phyloP scores from a whole-genome alignment of 2,797 vertebrate species.

The Sebastes steindachneri region DNA sequence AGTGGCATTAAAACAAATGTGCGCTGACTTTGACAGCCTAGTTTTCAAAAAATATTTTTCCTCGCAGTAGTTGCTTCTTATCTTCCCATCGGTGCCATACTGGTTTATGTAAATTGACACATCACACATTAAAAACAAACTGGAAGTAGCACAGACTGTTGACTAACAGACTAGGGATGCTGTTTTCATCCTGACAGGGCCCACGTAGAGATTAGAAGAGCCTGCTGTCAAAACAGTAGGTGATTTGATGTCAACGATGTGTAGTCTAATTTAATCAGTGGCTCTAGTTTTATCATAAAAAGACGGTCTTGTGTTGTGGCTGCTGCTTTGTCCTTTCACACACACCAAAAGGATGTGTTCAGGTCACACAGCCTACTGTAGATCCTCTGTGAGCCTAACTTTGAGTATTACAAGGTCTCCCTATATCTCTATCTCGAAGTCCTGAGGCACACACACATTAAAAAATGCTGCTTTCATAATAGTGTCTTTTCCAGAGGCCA shows the following conservation, averaged over 20 bases:
- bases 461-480: slow-evolving; percentile 7
- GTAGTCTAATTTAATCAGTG: slow-evolving; percentile 36
- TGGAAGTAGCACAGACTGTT: neutral
- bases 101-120: slow-evolving; percentile 11
- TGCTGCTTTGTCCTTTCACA: neutral
- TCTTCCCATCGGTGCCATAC: neutral
- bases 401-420: slow-evolving; percentile 20
- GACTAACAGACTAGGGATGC: neutral
- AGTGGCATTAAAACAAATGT: no score
- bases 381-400: slow-evolving; percentile 21
- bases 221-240: slow-evolving; percentile 44
- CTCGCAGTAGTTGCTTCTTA: neutral
- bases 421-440: neutral
- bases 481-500: slow-evolving; percentile 6
- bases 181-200: slow-evolving; percentile 11
- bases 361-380: slow-evolving; percentile 28
- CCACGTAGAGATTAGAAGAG: slow-evolving; percentile 18
- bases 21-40: no score
- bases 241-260: slow-evolving; percentile 33
- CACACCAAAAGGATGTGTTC: neutral
- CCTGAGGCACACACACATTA: neutral
- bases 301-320: neutral
- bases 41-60: neutral
- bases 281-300: slow-evolving; percentile 15
- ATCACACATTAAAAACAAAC: slow-evolving; percentile 5